Conservation (phyloP, 92 coral and sea anemone genomes). For the Scolanthus callimorphus region DNA sequence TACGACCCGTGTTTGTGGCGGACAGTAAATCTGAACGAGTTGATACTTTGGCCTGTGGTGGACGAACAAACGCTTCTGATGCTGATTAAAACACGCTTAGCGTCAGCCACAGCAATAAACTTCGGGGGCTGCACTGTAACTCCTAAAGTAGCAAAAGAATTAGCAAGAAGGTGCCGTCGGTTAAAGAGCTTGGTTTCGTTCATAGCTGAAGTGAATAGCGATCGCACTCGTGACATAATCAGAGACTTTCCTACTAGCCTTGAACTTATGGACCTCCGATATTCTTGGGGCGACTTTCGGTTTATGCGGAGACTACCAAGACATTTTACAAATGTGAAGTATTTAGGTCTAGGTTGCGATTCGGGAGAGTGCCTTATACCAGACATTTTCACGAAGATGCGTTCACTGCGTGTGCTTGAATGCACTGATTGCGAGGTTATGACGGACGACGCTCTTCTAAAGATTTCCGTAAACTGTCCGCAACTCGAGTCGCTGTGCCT, state of each 20-base stretch:
- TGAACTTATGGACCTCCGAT: constrained; percentile 93
- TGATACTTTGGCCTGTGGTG: constrained; percentile 59
- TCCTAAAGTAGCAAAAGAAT: constrained; percentile 90
- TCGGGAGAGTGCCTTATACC: constrained; percentile 88
- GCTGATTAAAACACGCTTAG: constrained; percentile 94
- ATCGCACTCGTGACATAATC: constrained; percentile 74
- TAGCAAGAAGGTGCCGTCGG: constrained; percentile 71
- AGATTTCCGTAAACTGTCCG: constrained; percentile 86
- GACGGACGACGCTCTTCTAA: constrained; percentile 87
- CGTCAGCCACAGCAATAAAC: constrained; percentile 81
- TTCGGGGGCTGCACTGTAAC: constrained; percentile 91
- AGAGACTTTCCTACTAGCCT: constrained; percentile 93
- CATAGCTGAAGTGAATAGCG: constrained; percentile 74
- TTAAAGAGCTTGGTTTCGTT: constrained; percentile 85
- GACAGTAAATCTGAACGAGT: constrained; percentile 80
- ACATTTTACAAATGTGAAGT: constrained; percentile 95
- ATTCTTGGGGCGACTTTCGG: constrained; percentile 94
- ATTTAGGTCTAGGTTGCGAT: constrained; percentile 89
- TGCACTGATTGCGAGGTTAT: constrained; percentile 91
- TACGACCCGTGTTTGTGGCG: constrained; percentile 98
- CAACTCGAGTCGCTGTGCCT: constrained; percentile 94
- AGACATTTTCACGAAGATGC: constrained; percentile 92
- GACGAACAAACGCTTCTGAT: constrained; percentile 88
- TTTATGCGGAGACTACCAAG: constrained; percentile 96
- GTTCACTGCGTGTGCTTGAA: constrained; percentile 81